Base-by-base conservation (phyloP, 2,113 vertebrate genomes). In the Ceyx melanurus region DNA sequence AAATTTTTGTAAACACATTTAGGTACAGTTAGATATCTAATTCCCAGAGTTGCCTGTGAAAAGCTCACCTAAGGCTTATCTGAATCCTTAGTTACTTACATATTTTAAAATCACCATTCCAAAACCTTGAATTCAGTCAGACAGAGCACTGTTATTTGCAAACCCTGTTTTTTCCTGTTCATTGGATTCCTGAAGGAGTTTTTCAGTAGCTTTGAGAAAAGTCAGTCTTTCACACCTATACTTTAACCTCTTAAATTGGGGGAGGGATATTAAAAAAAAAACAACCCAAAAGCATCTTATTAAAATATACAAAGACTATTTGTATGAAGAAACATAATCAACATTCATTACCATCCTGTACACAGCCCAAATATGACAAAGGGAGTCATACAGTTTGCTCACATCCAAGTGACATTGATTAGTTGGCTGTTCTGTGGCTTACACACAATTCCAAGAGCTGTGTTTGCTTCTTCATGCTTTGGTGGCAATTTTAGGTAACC, bases 271-370 rank as follows among this genome's bases (percentile, higher is more conserved):
- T 29, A 51, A 51, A 51, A 51, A 51, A 50, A 45, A n/a, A 10
- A 37, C 37, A 37, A 11, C 37, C 37, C 51, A 37, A 61, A 43
- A 23, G 28, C 15, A 62, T 82, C 85, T 68, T 42, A 86, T 60
- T 82, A 62, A 86, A 88, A 46, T 43, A 73, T 86, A 91, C 51
- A 73, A 82, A 76, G 37, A 8, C 54, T 78, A 35, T 60, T 56
- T 79, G 65, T 71, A 79, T 53, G 88, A 90, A 92, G 91, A 86
- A 94, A 68, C 9, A 10, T 79, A 81, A 97, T 95, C 94, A 88
- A 81, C 96, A 94, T 94, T 95, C 81, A 93, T 96, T 87, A 62
- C 82, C 90, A 67, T 79, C 84, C 81, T 53, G 45, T 31, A 70
- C 51, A 54, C 60, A 89, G 79, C 90, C 53, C 87, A 88, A 64